Evolutionary conservation across 2,888 invertebrate genomes (phyloP), one percentile per base, ranked within the genome.

Genomic region (Incurvaria masculella): DNA sequence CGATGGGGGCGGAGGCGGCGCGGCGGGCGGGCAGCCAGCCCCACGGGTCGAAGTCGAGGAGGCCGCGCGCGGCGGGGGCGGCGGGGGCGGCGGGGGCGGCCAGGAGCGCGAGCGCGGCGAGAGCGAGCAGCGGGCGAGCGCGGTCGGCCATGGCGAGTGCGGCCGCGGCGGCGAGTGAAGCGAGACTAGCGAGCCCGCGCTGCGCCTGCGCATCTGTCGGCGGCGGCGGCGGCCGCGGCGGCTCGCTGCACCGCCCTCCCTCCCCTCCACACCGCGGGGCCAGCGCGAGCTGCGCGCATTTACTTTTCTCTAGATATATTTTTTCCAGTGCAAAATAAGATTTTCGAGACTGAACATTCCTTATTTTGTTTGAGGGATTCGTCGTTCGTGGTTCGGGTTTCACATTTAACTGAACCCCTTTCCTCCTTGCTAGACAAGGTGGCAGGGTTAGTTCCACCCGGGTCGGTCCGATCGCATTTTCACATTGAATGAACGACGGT

Each of bases 31-130:
- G 74, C 46, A 78, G 65, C 74, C 75, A 76, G 64, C 75, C 71
- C 72, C 75, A 76, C 45, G 76, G 78, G 65, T 73, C 72, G 63
- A 76, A 72, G 57, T 76, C 74, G 16, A 75, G 67, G 50, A 70
- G 69, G 16, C 75, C 71, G 51, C 75, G 72, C 51, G 67, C 67
- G 57, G 73, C 69, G 51, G 70, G 59, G 21, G 74, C 70, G 54
- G 66, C 62, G 53, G 57, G 52, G 52, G 66, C 60, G 56, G 57
- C 54, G 56, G 61, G 53, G 53, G 56, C 52, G 54, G 62, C 59
- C 56, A 69, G 60, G 56, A 68, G 69, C 66, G 64, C 68, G 61
- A 73, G 66, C 68, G 72, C 72, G 63, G 71, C 59, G 57, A 73
- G 63, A 61, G 64, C 67, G 62, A 65, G 59, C 57, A 65, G 56